Evolutionary conservation across 2,888 invertebrate species (phyloP).

Genomic region (Tetrapedia diversipes): DNA sequence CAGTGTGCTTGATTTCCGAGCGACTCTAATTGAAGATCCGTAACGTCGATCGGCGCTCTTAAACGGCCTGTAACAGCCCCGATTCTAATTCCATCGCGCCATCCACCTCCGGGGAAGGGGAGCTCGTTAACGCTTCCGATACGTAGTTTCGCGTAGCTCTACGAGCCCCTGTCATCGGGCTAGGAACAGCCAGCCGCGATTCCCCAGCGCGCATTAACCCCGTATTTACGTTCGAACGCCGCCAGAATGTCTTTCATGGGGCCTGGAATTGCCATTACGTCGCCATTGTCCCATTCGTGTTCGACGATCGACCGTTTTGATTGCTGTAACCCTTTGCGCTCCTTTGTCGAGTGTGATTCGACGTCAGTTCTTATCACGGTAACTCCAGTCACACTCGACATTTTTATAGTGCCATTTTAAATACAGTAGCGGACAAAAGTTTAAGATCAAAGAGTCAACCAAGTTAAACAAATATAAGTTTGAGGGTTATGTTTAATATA

Average conservation of each 20-base stretch:
- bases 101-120: conserved; percentile 13
- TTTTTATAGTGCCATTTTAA: no score
- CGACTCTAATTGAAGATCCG: conserved; percentile 31
- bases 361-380: no score
- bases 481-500: no score
- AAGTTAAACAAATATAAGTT: no score
- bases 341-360: no score
- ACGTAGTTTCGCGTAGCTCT: conserved; percentile 38
- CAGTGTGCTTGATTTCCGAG: conserved; percentile 23
- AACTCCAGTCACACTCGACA: no score
- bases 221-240: conserved; percentile 22
- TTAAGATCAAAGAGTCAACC: no score
- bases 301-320: neutral
- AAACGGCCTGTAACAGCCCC: conserved; percentile 42
- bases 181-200: conserved; percentile 16
- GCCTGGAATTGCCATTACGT: conserved; percentile 23
- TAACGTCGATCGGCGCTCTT: conserved; percentile 16
- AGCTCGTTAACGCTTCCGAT: conserved; percentile 50
- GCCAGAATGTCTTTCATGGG: conserved; percentile 23
- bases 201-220: conserved; percentile 23
- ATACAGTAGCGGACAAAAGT: no score
- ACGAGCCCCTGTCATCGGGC: conserved; percentile 20
- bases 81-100: conserved; percentile 45
- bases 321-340: no score
- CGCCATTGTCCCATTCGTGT: conserved; percentile 19